Conservation (phyloP, 2,797 vertebrate species). For the Cossypha polioptera region DNA sequence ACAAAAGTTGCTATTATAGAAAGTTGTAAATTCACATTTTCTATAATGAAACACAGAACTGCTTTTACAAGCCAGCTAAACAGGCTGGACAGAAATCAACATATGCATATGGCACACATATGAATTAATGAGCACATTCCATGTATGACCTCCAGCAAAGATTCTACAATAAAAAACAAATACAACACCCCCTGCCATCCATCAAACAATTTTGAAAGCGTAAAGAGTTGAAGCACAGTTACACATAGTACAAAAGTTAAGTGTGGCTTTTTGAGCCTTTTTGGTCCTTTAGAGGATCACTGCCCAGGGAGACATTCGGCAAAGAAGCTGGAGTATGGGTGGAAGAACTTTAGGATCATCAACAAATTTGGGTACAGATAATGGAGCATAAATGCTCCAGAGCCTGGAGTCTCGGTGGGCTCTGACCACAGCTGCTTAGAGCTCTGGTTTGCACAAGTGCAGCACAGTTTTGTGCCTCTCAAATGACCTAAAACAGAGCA, state of each 20-base stretch:
- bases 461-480: neutral
- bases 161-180: neutral
- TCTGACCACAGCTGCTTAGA: neutral
- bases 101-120: neutral
- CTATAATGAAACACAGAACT: neutral
- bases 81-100: neutral
- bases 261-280: neutral
- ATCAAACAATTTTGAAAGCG: neutral
- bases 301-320: accelerated
- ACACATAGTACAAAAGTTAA: neutral
- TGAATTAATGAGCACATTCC: neutral
- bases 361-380: accelerated
- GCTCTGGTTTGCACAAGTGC: neutral
- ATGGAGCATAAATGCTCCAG: neutral
- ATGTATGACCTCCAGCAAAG: neutral
- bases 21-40: neutral
- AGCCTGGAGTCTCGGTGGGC: neutral
- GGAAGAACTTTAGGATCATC: neutral
- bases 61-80: neutral
- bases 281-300: neutral
- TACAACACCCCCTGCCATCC: accelerated
- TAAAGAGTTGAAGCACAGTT: neutral
- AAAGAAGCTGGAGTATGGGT: neutral
- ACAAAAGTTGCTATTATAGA: neutral
- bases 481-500: neutral